Evolutionary conservation across 2,797 vertebrate species (phyloP).

Genomic region (Phataginus tricuspis): DNA sequence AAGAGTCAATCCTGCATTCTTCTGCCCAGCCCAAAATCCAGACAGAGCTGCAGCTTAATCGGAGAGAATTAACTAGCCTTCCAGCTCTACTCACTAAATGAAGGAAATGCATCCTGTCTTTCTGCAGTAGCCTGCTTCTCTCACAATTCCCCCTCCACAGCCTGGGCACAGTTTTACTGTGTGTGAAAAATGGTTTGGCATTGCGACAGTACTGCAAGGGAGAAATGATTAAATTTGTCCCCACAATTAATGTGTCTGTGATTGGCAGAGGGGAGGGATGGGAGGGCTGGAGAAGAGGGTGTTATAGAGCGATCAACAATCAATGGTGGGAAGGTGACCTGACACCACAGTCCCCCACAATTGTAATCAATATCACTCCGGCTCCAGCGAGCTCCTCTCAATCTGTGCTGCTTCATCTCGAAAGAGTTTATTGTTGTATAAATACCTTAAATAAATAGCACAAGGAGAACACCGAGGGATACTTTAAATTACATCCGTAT

Average conservation of each 20-base stretch:
- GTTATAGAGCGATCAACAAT: conserved; percentile 79
- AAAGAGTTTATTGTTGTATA: conserved; percentile 77
- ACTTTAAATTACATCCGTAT: conserved; percentile 80
- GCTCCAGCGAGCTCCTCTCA: conserved; percentile 50
- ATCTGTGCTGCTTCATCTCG: conserved; percentile 73
- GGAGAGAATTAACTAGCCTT: conserved; percentile 9
- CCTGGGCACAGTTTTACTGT: conserved; percentile 23
- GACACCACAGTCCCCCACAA: conserved; percentile 78
- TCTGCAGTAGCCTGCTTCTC: not conserved
- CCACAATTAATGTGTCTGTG: conserved; percentile 77
- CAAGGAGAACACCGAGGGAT: conserved; percentile 69
- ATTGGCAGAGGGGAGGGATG: conserved; percentile 71
- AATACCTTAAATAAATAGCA: conserved; percentile 80
- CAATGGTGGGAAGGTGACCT: conserved; percentile 86
- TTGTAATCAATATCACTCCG: conserved; percentile 82
- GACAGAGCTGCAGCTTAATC: not conserved
- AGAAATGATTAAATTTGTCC: conserved; percentile 79
- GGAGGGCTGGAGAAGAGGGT: conserved; percentile 1
- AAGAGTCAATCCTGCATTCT: not conserved
- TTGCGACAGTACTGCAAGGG: conserved; percentile 37
- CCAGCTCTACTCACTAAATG: not conserved
- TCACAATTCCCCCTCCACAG: not conserved
- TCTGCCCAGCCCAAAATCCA: not conserved
- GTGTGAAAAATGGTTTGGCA: conserved; percentile 73
- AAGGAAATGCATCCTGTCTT: not conserved